Base-by-base conservation (phyloP, 1,140 invertebrate genomes). In the Cotesia glomerata region DNA sequence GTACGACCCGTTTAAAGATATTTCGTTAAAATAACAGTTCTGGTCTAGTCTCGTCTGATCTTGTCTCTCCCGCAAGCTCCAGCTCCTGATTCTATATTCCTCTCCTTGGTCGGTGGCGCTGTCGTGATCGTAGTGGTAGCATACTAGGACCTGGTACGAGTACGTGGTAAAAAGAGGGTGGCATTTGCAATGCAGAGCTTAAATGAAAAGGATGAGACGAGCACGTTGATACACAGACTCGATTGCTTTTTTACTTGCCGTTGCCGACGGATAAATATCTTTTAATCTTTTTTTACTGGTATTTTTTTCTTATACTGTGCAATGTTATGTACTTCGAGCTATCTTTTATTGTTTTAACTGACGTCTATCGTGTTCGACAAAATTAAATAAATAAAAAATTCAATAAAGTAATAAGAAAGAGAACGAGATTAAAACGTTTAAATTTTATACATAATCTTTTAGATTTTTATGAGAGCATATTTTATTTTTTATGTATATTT, bases 101-200 rank as follows among this genome's bases (percentile, higher is more conserved):
- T 54, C 16, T 39, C 14, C 39, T 74, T 72, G 74, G 73, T 76
- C 72, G 66, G 67, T 49, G 14, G 26, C 14, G 54, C 13, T 39
- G 39, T 45, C 39, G 8, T 45, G 8, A 45, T 45, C 39, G 39
- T 45, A 11, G 39, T 45, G 39, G 39, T 45, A 11, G 39, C 39
- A 3, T 26, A 45, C 7, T 5, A 45, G 39, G 39, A 7, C 39
- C 5, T 45, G 39, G 2, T 45, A 45, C 39, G 39, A 45, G 16
- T 58, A 58, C 56, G 56, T 18, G 76, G 81, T 74, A 82, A 83
- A 84, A 83, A 86, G 80, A 80, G 85, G 85, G 85, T 85, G 85
- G 85, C 83, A 87, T 87, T 87, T 87, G 85, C 85, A 87, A 87
- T 86, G 86, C 86, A 86, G 86, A 86, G 86, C 82, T 86, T 87